Evolutionary conservation across 1,140 invertebrate genomes (phyloP), one percentile per base, ranked within the genome.

Genomic region (Trachelipus rathkii): DNA sequence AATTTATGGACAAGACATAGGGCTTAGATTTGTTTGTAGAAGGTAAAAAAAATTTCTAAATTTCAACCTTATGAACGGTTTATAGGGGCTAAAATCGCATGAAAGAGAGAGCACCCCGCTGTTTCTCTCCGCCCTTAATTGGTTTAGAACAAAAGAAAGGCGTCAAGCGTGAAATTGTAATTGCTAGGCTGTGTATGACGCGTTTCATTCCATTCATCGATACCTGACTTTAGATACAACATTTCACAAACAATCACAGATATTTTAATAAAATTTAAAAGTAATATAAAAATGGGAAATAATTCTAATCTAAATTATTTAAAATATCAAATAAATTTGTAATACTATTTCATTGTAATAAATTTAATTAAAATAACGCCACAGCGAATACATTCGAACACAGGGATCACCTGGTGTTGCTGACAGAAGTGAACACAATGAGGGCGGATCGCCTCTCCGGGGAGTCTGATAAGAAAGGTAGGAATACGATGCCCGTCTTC

Each of bases 91-190:
- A 33, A 70, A 70, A 70, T 70, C 68, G 68, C 68, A 15, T 70
- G 23, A 21, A 11, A 60, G 68, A 21, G 68, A 21, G 19, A 21
- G 68, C 68, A 23, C 24, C 68, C 68, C 68, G 68, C 68, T 13
- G 68, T 23, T 13, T 6, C 11, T 11, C 68, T 33, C 68, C 68
- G 68, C 68, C 68, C 68, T 24, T 70, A 70, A 70, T 70, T 70
- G 68, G 1, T 21, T 21, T 23, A 70, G 68, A 70, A 70, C 68
- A 70, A 70, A 23, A 33, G 68, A n/a, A 24, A 70, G 68, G 68
- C 24, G 68, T 70, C 68, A 70, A 70, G 68, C 68, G 68, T 70
- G 68, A 70, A 70, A 70, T 70, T 70, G 21, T 70, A 70, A 70
- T 70, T 70, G 68, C 68, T 70, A 24, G 68, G 10, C 21, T 70